A percentile compares a stretch with the other conserved stretches of the same genome.
phyloP scores from a whole-genome alignment of 2,797 vertebrate species.

The Phrynocephalus vlangalii region DNA sequence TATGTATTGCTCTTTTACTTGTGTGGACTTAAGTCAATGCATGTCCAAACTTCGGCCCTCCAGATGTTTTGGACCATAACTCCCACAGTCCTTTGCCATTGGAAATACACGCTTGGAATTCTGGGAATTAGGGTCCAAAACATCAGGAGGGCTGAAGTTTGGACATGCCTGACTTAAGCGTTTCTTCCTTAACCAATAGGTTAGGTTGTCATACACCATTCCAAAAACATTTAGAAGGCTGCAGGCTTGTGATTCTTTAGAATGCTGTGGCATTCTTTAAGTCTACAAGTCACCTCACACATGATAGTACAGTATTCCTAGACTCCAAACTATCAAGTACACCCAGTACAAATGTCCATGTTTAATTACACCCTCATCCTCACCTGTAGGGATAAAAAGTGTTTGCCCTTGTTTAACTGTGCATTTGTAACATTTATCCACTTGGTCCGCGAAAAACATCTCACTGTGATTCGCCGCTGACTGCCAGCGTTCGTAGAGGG shows the following conservation, averaged over 20 bases:
- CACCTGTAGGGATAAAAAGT: conserved; percentile 96
- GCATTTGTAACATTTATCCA: conserved; percentile 98
- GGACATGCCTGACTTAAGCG: no score
- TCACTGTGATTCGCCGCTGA: conserved; percentile 96
- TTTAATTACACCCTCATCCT: conserved; percentile 52
- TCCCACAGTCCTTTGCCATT: no score
- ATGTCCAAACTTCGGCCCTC: no score
- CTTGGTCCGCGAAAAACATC: conserved; percentile 99
- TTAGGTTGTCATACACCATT: not conserved
- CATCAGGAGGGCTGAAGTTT: no score
- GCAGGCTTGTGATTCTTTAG: not conserved
- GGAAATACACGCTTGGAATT: no score
- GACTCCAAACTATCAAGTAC: not conserved
- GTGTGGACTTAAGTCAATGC: not conserved
- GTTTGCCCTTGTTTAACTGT: conserved; percentile 97
- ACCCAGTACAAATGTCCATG: not conserved
- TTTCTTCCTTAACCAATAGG: not conserved
- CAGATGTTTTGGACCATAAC: no score
- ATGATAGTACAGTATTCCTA: not conserved
- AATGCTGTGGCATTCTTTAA: not conserved
- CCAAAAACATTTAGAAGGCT: not conserved
- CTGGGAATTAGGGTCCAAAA: no score
- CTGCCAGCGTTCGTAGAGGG: conserved; percentile 96
- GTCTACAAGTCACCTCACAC: not conserved
- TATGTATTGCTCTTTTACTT: not conserved